Evolutionary conservation across 2,113 vertebrate genomes (phyloP).

Genomic region (Galeopterus variegatus): DNA sequence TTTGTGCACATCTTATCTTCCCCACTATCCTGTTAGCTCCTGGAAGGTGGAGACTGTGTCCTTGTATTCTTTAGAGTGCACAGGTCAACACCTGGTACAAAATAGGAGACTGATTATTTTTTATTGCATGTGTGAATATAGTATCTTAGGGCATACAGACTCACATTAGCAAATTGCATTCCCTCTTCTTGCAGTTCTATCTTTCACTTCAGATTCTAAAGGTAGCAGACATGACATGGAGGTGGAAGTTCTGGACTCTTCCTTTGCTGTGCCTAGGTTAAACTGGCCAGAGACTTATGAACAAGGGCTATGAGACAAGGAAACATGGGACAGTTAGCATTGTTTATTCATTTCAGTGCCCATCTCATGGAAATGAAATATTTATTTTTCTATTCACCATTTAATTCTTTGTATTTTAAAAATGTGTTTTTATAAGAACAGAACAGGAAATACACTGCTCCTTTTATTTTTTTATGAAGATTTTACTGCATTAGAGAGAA

Average conservation of each 20-base stretch:
- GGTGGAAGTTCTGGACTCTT: not conserved
- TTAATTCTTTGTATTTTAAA: conserved; percentile 32
- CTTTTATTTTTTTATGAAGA: conserved; percentile 52
- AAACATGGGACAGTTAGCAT: not conserved
- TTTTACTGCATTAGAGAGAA: conserved; percentile 64
- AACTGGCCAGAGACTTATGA: not conserved
- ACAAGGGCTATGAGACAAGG: not conserved
- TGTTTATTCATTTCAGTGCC: not conserved
- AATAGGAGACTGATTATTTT: not conserved
- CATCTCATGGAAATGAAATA: conserved; percentile 23
- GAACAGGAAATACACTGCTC: not conserved
- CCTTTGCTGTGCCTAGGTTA: not conserved
- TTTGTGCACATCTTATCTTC: not conserved
- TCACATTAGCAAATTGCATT: not conserved
- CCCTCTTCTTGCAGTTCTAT: not conserved
- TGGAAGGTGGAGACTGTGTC: not conserved
- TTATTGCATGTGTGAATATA: not conserved
- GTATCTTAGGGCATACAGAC: not conserved
- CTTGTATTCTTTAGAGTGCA: not conserved
- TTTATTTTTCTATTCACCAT: conserved; percentile 51
- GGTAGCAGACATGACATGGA: not conserved
- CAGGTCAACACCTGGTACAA: not conserved
- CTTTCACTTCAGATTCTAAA: not conserved
- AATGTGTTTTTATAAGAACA: conserved; percentile 46
- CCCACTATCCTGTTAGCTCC: not conserved